Conservation (phyloP, 2,113 vertebrate species). For the Poicephalus gulielmi region DNA sequence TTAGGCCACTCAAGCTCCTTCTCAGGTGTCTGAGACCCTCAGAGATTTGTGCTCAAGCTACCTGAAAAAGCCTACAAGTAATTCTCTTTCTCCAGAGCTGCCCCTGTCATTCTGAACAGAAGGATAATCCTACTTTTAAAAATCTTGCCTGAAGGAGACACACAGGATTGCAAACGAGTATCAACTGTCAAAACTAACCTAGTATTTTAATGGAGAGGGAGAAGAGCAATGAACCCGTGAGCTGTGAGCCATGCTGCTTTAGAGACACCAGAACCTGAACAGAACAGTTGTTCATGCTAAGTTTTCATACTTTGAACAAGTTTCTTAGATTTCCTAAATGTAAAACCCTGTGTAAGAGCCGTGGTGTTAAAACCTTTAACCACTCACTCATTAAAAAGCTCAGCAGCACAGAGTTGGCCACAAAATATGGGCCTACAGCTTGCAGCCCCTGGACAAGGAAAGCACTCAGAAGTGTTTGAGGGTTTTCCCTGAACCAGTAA, state of each 20-base stretch:
- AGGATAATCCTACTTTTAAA: not conserved
- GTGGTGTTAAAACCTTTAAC: not conserved
- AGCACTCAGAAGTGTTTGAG: not conserved
- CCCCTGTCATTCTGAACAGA: not conserved
- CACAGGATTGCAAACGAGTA: not conserved
- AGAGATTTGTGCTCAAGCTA: not conserved
- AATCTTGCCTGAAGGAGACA: not conserved
- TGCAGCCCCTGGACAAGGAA: not conserved
- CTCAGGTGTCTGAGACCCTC: not conserved
- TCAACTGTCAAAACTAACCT: not conserved
- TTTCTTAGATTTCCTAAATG: not conserved
- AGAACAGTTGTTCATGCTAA: not conserved
- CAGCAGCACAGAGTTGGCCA: not conserved
- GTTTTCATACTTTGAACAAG: not conserved
- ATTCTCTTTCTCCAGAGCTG: not conserved
- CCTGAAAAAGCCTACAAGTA: not conserved
- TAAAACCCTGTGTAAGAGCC: not conserved
- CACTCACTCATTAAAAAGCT: not conserved
- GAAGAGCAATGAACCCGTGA: not conserved
- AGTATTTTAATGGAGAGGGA: not conserved
- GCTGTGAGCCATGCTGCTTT: not conserved
- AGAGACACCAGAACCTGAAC: not conserved
- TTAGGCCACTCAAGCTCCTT: not conserved
- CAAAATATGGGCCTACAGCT: not conserved
- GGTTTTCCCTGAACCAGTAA: not conserved